Percentiles rank a stretch among this genome's conserved stretches.
These are phyloP conservation scores for Caenorhabditis macrosperma DNA, from an alignment of 2,888 invertebrate genomes.

Conservation along the genomic window DNA sequence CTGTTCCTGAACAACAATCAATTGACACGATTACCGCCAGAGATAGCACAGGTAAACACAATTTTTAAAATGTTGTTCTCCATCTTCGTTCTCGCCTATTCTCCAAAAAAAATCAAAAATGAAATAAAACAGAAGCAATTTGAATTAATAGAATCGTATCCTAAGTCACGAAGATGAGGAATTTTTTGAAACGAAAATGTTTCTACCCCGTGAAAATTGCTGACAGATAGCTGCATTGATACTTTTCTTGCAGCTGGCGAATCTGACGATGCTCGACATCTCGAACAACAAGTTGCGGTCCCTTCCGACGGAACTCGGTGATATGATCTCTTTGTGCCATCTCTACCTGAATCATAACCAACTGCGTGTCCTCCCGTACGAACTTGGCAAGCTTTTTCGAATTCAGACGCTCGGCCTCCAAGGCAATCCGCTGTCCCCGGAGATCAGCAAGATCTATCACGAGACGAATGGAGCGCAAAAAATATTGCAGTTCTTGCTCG, in stretches of 20 bases:
- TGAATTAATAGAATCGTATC: no score
- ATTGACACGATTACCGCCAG: constrained; percentile 90
- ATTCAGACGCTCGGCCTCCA: constrained; percentile 89
- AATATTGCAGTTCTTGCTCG: constrained; percentile 93
- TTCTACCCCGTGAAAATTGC: background rate
- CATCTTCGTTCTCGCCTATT: no score
- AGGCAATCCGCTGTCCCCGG: constrained; percentile 94
- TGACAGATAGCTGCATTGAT: no score
- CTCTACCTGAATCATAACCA: constrained; percentile 94
- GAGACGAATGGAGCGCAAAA: constrained; percentile 95
- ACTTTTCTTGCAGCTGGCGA: constrained; percentile 83
- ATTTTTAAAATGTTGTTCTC: no score
- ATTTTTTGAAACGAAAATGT: background rate
- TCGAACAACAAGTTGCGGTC: constrained; percentile 95
- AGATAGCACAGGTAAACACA: constrained; percentile 86
- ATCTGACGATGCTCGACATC: constrained; percentile 91
- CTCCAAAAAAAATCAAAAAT: no score
- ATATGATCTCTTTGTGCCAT: constrained; percentile 95
- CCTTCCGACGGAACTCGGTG: constrained; percentile 95
- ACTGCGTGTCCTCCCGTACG: constrained; percentile 93
- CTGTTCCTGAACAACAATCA: constrained; percentile 96
- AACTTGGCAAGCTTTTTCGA: constrained; percentile 97
- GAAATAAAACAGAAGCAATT: no score
- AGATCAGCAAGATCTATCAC: constrained; percentile 91
- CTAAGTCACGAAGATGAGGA: no score